These are phyloP conservation scores for Xiphophorus couchianus DNA, from an alignment of 2,113 vertebrate genomes.

Conservation along the genomic window DNA sequence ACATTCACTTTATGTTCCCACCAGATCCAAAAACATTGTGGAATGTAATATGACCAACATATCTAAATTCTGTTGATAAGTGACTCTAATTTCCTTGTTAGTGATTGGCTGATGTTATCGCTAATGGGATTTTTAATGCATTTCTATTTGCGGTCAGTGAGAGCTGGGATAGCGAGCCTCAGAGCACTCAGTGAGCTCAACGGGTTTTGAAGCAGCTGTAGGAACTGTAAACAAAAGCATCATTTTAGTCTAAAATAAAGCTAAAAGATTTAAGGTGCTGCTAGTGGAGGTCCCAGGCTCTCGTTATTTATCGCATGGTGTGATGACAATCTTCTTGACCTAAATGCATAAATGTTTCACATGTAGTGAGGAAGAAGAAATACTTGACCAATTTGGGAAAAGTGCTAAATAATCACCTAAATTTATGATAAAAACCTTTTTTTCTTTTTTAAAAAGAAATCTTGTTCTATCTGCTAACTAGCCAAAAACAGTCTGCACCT, in stretches of 20 bases:
- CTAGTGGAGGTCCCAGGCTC: neutral
- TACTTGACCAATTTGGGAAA: neutral
- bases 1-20: slow-evolving; percentile 19
- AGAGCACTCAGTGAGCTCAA: slow-evolving; percentile 35
- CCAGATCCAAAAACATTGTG: slow-evolving; percentile 25
- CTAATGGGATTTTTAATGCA: slow-evolving; percentile 68
- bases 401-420: neutral
- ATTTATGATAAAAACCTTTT: neutral
- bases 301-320: neutral
- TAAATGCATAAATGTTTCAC: neutral
- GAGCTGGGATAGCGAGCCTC: slow-evolving; percentile 36
- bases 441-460: no score
- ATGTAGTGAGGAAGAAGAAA: neutral
- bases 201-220: neutral
- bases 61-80: slow-evolving; percentile 57
- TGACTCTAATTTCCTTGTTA: slow-evolving; percentile 64
- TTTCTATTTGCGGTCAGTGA: slow-evolving; percentile 67
- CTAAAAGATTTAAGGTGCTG: no score
- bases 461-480: no score
- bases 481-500: no score
- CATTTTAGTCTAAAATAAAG: neutral
- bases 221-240: neutral
- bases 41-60: slow-evolving; percentile 40
- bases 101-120: slow-evolving; percentile 60
- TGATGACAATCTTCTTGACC: neutral